Percentiles rank a stretch among this genome's conserved stretches.
phyloP scores from a whole-genome alignment of 2,888 invertebrate genomes.

The Plagodis pulveraria region DNA sequence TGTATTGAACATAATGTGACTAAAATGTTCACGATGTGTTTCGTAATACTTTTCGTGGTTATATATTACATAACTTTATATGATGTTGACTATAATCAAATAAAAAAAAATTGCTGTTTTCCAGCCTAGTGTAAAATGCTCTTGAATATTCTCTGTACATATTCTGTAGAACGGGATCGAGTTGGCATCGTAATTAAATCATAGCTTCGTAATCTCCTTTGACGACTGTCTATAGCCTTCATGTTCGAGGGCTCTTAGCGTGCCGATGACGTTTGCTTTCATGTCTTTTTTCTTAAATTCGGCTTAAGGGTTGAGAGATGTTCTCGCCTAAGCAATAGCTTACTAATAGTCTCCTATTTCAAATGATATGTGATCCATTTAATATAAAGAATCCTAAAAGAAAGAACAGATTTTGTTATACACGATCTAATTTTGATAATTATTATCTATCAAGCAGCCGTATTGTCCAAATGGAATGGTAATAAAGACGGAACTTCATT shows the following conservation, averaged over 20 bases:
- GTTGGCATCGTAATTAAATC: conserved; percentile 75
- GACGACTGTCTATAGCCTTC: conserved; percentile 65
- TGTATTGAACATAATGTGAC: no score
- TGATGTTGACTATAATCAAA: no score
- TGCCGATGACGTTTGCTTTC: conserved; percentile 59
- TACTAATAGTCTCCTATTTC: neutral
- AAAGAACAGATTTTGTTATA: no score
- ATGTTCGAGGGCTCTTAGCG: conserved; percentile 61
- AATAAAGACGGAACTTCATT: no score
- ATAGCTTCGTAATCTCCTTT: conserved; percentile 70
- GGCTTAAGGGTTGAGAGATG: conserved; percentile 45
- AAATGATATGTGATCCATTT: neutral
- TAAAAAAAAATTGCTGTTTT: no score
- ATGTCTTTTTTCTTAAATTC: conserved; percentile 59
- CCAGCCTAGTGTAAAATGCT: conserved; percentile 14
- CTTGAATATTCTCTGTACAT: conserved; percentile 20
- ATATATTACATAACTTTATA: no score
- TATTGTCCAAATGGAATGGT: no score
- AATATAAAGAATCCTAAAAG: no score
- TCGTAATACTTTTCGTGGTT: no score
- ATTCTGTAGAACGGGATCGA: conserved; percentile 50
- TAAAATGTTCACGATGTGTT: no score
- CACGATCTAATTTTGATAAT: no score
- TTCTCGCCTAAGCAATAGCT: conserved; percentile 24
- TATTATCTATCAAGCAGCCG: no score